Base-by-base conservation (phyloP, 1,140 invertebrate genomes). In the Drosophila nigrodunni region DNA sequence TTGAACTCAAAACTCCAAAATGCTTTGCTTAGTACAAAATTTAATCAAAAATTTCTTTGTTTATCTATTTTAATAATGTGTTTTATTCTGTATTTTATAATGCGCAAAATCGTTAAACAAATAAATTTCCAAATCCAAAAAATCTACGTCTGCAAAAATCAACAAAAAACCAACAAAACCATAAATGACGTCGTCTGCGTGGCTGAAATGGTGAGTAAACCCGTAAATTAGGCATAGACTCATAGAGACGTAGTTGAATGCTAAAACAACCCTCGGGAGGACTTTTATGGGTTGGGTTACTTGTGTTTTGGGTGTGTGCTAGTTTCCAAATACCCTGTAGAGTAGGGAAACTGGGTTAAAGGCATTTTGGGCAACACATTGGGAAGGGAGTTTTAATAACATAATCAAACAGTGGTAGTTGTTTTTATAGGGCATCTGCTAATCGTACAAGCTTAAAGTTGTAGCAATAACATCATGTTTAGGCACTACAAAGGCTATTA, bases 121-220 rank as follows among this genome's bases (percentile, higher is more conserved):
- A 43, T 43, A 41, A 43, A 43, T n/a, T 43, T 6, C 44, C 30
- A 39, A 57, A 74, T 44, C 43, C 11, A 10, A 25, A 21, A 61
- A 61, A 68, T 30, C 68, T 57, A 65, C 69, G 69, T 18, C 49
- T 59, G 49, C 68, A 75, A 75, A 18, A 44, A 60, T 21, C 25
- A 30, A 67, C 50, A 52, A 61, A 74, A n/a, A 61, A 74, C 64
- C 41, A 74, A 13, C 37, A 35, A 68, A 58, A 50, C 30, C 50
- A 54, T 57, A 57, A 65, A 73, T 59, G 35, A 59, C 70, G 70
- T 44, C 47, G 54, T 10, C 7, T 30, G 18, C 25, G 25, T 47
- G 43, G 50, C 34, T 52, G 50, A 7, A 44, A 70, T 74, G 71
- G 71, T 74, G 57, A 74, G 71, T 74, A 43, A 43, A 43, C 8